A percentile compares a stretch with the other conserved stretches of the same genome.
phyloP scores from a whole-genome alignment of 2,113 vertebrate genomes.

The Trinectes maculatus region DNA sequence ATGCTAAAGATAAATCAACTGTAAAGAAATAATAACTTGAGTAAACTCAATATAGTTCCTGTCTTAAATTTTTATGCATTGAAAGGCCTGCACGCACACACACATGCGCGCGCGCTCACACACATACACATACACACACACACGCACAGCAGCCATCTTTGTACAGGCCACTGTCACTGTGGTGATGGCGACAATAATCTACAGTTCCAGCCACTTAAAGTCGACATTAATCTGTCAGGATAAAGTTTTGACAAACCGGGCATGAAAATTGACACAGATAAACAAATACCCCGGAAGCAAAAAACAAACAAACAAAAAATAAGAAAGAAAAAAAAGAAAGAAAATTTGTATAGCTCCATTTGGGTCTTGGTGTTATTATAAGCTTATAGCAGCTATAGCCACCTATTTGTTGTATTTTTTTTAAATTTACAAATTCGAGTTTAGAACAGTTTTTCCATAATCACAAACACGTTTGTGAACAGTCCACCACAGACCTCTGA shows the following conservation, averaged over 20 bases:
- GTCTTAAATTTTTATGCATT: slow-evolving; percentile 26
- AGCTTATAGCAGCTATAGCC: neutral
- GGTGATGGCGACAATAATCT: slow-evolving; percentile 42
- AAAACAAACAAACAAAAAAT: neutral
- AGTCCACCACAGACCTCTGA: neutral
- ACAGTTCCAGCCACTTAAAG: slow-evolving; percentile 13
- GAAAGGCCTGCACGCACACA: slow-evolving; percentile 9
- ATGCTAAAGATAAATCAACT: too few relatives aligned
- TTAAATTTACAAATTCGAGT: neutral
- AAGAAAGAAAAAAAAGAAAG: neutral
- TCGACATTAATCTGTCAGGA: slow-evolving; percentile 11
- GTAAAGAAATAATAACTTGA: too few relatives aligned
- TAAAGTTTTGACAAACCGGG: slow-evolving; percentile 2
- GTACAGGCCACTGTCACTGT: slow-evolving; percentile 20
- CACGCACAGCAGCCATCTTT: slow-evolving; percentile 57
- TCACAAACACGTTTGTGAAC: neutral
- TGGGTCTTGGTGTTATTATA: neutral
- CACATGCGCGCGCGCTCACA: slow-evolving; percentile 12
- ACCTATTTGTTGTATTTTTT: neutral
- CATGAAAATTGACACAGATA: slow-evolving; percentile 2
- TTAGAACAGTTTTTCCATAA: neutral
- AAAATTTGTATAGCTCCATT: neutral
- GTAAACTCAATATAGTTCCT: neutral
- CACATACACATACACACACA: slow-evolving; percentile 19
- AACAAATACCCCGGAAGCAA: neutral